phyloP scores from a whole-genome alignment of 2,888 invertebrate species.

The Catocala fraxini region DNA sequence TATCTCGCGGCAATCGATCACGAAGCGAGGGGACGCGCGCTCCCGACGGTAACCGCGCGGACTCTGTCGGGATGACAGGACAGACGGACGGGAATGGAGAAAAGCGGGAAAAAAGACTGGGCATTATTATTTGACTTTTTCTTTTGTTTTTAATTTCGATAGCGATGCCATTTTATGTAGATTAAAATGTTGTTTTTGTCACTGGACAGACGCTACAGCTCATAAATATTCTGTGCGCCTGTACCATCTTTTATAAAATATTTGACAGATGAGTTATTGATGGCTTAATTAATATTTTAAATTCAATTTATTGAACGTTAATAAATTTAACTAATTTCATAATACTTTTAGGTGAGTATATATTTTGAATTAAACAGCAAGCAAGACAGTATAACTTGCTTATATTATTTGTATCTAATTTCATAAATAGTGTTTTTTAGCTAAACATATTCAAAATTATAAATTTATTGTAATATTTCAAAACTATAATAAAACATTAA shows the following conservation, averaged over 20 bases:
- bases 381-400: too few species aligned
- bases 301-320: too few species aligned
- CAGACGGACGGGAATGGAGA: constrained; percentile 28
- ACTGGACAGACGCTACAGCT: constrained; percentile 9
- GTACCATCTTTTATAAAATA: too few species aligned
- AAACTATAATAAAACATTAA: not conserved
- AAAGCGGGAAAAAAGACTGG: constrained; percentile 40
- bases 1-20: constrained; percentile 48
- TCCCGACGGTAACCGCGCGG: constrained; percentile 67
- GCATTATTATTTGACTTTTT: constrained; percentile 29
- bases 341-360: too few species aligned
- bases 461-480: too few species aligned
- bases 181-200: constrained; percentile 45
- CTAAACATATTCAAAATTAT: too few species aligned
- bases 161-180: constrained; percentile 41
- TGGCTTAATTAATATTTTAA: too few species aligned
- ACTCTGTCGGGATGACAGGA: constrained; percentile 61
- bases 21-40: constrained; percentile 62
- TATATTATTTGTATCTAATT: too few species aligned
- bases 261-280: too few species aligned
- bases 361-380: too few species aligned
- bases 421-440: too few species aligned
- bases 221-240: constrained; percentile 10
- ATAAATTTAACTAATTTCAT: too few species aligned
- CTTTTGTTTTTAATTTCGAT: constrained; percentile 47